Evolutionary conservation across 2,888 invertebrate species (phyloP).

Genomic region (Dryadula phaetusa): DNA sequence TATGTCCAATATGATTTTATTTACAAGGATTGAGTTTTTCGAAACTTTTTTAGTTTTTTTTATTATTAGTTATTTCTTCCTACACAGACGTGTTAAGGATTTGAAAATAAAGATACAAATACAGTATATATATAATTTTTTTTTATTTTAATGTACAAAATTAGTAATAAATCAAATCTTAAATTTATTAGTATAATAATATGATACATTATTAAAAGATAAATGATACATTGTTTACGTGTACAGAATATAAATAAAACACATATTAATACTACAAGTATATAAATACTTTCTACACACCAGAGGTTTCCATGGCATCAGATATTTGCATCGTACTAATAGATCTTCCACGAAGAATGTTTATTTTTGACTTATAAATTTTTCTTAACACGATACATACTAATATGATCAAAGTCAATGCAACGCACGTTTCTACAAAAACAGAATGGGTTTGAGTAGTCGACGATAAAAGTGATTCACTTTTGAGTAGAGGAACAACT

Average conservation of each 20-base stretch:
- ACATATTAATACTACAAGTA: neutral
- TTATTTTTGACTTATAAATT: slow-evolving; percentile 54
- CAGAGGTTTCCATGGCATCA: slow-evolving; percentile 56
- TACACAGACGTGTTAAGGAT: no score
- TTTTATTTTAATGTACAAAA: no score
- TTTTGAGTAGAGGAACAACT: neutral
- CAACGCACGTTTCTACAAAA: slow-evolving; percentile 55
- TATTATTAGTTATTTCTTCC: no score
- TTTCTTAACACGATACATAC: slow-evolving; percentile 54
- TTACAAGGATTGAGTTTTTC: no score
- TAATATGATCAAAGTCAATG: slow-evolving; percentile 55
- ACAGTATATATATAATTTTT: no score
- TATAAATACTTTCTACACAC: slow-evolving; percentile 47
- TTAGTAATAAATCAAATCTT: no score
- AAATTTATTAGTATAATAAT: no score
- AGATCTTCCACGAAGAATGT: slow-evolving; percentile 50
- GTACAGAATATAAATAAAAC: neutral
- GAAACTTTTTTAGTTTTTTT: no score
- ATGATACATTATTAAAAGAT: no score
- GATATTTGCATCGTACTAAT: slow-evolving; percentile 56
- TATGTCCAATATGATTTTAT: no score
- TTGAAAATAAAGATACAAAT: no score
- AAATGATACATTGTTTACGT: no score
- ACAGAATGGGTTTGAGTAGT: slow-evolving; percentile 25
- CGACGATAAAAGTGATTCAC: slow-evolving; percentile 12